Percentiles rank a stretch among this genome's conserved stretches.
Conservation (phyloP, 1,140 invertebrate genomes). For the Trichonephila clavata region DNA sequence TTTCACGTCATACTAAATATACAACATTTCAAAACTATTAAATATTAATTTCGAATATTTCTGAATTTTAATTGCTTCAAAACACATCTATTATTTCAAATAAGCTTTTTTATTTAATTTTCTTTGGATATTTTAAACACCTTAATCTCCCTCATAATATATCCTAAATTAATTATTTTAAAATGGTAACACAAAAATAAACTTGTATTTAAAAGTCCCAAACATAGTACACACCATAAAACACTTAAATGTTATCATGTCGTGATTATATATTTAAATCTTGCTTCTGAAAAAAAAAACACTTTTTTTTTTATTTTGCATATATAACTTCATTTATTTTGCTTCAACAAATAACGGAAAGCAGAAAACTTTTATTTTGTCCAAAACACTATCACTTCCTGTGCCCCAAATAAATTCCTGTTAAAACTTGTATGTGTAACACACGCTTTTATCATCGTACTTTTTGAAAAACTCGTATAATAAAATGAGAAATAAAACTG, state of each 20-base stretch:
- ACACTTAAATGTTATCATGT: neutral
- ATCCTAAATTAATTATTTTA: too few relatives aligned
- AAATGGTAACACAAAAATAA: neutral
- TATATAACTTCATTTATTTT: neutral
- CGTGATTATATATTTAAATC: neutral
- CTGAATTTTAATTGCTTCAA: too few relatives aligned
- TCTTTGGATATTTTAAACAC: too few relatives aligned
- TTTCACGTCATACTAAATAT: too few relatives aligned
- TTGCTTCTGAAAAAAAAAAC: neutral
- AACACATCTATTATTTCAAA: too few relatives aligned
- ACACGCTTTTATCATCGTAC: neutral
- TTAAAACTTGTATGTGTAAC: neutral
- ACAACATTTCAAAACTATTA: too few relatives aligned
- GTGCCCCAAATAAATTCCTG: neutral
- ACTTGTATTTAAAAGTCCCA: neutral
- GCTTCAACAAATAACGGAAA: neutral
- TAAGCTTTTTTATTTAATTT: too few relatives aligned
- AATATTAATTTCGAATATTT: too few relatives aligned
- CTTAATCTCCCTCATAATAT: too few relatives aligned
- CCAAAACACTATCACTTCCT: neutral
- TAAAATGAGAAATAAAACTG: neutral
- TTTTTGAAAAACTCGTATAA: neutral
- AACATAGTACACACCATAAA: neutral
- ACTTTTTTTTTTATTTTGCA: neutral
- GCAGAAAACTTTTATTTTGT: neutral